These are phyloP conservation scores for Arion vulgaris DNA, from an alignment of 1,140 invertebrate genomes.

Conservation along the genomic window DNA sequence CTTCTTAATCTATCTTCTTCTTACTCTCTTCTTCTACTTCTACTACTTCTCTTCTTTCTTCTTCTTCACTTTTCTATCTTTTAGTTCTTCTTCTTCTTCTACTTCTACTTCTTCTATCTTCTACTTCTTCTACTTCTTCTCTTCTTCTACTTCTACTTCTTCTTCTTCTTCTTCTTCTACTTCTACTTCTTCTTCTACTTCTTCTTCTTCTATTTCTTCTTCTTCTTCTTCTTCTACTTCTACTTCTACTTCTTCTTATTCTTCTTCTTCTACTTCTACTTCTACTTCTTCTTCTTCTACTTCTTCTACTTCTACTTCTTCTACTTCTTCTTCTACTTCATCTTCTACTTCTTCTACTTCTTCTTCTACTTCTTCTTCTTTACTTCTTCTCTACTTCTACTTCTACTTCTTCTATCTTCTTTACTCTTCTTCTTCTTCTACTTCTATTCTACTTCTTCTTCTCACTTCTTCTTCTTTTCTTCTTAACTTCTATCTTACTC, in stretches of 20 bases:
- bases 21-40: background rate
- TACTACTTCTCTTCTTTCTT: background rate
- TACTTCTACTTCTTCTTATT: background rate
- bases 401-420: background rate
- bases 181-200: background rate
- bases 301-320: background rate
- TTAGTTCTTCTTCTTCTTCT: background rate
- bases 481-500: too few relatives aligned
- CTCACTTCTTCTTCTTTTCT: background rate
- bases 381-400: background rate
- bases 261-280: background rate
- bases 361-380: background rate
- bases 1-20: background rate
- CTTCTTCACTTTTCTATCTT: background rate
- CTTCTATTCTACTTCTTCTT: too few relatives aligned
- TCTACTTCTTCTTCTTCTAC: background rate
- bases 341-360: background rate
- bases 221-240: background rate
- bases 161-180: background rate
- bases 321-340: conserved; percentile 2
- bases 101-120: background rate
- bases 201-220: conserved; percentile 3
- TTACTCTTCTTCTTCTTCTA: too few relatives aligned
- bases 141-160: conserved; percentile 6
- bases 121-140: conserved; percentile 3